Conservation (phyloP, 1,140 invertebrate species). For the Periplaneta americana region DNA sequence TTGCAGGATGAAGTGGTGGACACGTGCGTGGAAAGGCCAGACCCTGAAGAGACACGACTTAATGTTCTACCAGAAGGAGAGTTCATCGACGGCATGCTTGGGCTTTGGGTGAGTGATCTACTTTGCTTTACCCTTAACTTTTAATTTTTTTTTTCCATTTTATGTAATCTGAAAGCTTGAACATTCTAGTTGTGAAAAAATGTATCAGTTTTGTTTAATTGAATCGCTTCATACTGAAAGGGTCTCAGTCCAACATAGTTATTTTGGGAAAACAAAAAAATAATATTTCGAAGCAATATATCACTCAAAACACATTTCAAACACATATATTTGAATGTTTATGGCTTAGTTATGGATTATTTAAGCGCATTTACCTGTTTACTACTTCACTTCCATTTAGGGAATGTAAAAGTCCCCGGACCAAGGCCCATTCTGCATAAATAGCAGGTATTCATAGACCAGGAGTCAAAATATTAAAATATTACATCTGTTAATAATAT, state of each 20-base stretch:
- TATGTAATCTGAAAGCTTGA: no score
- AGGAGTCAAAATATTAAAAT: neutral
- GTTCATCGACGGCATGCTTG: conserved; percentile 26
- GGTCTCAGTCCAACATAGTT: neutral
- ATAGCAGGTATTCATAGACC: neutral
- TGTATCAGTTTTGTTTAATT: neutral
- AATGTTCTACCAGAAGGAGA: conserved; percentile 23
- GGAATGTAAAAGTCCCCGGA: neutral
- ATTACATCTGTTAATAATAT: neutral
- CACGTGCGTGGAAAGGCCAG: conserved; percentile 9
- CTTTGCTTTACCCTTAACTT: neutral
- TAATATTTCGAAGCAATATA: neutral
- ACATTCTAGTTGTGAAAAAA: neutral
- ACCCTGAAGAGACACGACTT: conserved; percentile 19
- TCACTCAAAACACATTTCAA: neutral
- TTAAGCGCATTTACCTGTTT: neutral
- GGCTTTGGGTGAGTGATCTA: conserved; percentile 20
- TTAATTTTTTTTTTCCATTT: neutral
- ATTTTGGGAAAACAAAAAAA: neutral
- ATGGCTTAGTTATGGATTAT: neutral
- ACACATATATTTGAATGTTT: neutral
- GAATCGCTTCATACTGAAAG: no score
- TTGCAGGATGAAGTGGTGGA: conserved; percentile 15
- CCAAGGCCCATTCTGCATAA: neutral
- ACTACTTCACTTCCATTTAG: neutral